phyloP scores from a whole-genome alignment of 2,113 vertebrate genomes.

The Poeciliopsis turrubarensis region DNA sequence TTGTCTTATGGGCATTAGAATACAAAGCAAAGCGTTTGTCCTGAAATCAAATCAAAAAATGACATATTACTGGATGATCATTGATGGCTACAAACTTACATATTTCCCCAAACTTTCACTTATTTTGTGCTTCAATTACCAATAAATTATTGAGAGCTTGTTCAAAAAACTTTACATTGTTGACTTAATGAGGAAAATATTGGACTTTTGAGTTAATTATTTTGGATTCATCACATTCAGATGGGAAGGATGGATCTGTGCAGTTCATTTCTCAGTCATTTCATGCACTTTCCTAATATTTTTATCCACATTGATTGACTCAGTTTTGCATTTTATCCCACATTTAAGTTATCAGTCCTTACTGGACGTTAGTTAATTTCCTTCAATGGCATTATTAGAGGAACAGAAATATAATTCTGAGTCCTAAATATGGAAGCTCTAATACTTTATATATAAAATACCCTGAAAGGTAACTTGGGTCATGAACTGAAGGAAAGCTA shows the following conservation, averaged over 20 bases:
- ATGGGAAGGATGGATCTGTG: slow-evolving; percentile 5
- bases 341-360: background rate
- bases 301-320: background rate
- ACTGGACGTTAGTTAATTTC: background rate
- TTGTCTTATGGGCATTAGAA: too few species aligned
- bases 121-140: too few species aligned
- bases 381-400: background rate
- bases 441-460: background rate
- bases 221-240: slow-evolving; percentile 36
- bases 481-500: background rate
- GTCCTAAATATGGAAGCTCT: background rate
- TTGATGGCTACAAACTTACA: too few species aligned
- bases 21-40: too few species aligned
- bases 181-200: slow-evolving; percentile 42
- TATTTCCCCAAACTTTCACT: too few species aligned
- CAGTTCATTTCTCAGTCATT: slow-evolving; percentile 2
- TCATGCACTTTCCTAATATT: slow-evolving; percentile 1
- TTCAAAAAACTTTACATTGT: background rate
- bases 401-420: background rate
- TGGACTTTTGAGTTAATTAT: slow-evolving; percentile 31
- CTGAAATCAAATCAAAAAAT: too few species aligned
- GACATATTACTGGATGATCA: too few species aligned
- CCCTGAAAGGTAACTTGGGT: background rate
- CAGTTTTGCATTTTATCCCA: slow-evolving; percentile 1
- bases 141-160: too few species aligned